Evolutionary conservation across 2,888 invertebrate species (phyloP).

Genomic region (Microplitis manilae): DNA sequence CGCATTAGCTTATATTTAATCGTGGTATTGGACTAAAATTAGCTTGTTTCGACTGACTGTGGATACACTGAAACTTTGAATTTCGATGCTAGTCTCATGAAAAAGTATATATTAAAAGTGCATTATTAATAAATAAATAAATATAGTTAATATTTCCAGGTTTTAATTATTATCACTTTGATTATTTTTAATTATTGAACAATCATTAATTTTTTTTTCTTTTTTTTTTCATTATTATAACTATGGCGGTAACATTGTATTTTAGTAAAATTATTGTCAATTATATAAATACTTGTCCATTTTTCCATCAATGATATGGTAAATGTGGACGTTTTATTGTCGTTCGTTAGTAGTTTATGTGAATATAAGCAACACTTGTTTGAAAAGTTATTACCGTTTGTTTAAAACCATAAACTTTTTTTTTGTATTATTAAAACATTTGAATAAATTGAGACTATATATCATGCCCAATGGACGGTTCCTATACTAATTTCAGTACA

Average conservation of each 20-base stretch:
- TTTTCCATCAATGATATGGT: not conserved
- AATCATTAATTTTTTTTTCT: not conserved
- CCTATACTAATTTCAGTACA: slow-evolving; percentile 13
- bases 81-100: no score
- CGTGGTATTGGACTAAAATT: no score
- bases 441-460: not conserved
- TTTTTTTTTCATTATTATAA: not conserved
- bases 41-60: no score
- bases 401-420: not conserved
- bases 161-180: not conserved
- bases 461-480: slow-evolving; percentile 13
- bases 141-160: not conserved
- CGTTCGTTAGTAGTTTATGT: not conserved
- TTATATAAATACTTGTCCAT: not conserved
- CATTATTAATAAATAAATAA: no score
- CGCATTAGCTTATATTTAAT: no score
- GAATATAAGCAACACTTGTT: not conserved
- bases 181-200: not conserved
- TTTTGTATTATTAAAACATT: not conserved
- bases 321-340: not conserved
- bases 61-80: no score
- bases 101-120: no score
- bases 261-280: not conserved
- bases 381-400: not conserved
- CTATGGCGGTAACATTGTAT: not conserved